Conservation (phyloP, 2,888 invertebrate genomes). For the Drosophila neonasuta region DNA sequence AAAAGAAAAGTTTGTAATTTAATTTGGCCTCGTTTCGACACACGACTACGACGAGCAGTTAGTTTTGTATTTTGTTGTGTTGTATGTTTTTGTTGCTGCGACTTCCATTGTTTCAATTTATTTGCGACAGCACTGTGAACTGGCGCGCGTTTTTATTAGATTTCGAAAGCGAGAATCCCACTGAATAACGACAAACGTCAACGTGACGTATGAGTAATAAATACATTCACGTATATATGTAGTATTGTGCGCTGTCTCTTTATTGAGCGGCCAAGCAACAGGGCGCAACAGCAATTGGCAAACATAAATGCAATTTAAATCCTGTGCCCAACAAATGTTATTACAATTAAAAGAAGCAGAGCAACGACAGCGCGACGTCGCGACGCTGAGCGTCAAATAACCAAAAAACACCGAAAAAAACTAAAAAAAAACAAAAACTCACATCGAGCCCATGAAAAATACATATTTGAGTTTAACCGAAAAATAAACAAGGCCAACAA, state of each 20-base stretch:
- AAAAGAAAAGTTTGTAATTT: constrained; percentile 71
- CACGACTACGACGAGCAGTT: constrained; percentile 31
- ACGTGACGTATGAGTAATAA: constrained; percentile 56
- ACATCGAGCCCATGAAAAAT: constrained; percentile 67
- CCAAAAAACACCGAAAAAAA: background rate
- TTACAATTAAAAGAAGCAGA: constrained; percentile 67
- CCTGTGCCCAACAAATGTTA: constrained; percentile 65
- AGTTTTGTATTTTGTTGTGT: constrained; percentile 28
- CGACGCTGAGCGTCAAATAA: constrained; percentile 2
- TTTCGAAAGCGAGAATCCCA: constrained; percentile 51
- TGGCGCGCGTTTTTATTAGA: constrained; percentile 58
- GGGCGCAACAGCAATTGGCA: constrained; percentile 59
- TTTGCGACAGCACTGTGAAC: constrained; percentile 37
- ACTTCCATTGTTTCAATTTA: constrained; percentile 51
- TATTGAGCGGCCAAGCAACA: constrained; percentile 40
- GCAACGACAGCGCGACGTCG: background rate
- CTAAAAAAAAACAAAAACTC: constrained; percentile 24
- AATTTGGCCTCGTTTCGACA: constrained; percentile 62
- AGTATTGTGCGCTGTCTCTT: constrained; percentile 7
- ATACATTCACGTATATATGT: constrained; percentile 10
- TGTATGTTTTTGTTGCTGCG: constrained; percentile 12
- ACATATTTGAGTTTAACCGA: constrained; percentile 74
- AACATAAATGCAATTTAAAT: constrained; percentile 74
- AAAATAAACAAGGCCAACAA: constrained; percentile 65
- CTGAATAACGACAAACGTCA: constrained; percentile 23